phyloP scores from a whole-genome alignment of 2,797 vertebrate genomes.

The Sebastes steindachneri region DNA sequence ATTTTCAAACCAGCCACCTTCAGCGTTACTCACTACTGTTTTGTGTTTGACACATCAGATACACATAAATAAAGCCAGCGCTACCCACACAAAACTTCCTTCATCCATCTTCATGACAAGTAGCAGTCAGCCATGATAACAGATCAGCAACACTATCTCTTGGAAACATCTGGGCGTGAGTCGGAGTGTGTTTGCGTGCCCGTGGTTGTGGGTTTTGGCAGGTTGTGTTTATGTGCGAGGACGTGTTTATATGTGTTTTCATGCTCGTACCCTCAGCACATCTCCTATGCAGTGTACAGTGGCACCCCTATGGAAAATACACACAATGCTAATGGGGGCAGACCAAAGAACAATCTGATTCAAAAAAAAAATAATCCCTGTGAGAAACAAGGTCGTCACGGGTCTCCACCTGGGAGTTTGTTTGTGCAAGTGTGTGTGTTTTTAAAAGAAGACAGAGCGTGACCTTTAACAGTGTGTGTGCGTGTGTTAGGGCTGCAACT shows the following conservation, averaged over 20 bases:
- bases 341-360: conserved; percentile 62
- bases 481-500: background rate
- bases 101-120: conserved; percentile 58
- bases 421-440: conserved; percentile 33
- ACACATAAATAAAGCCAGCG: conserved; percentile 13
- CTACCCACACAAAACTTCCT: conserved; percentile 9
- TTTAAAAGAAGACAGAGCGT: background rate
- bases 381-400: conserved; percentile 57
- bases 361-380: conserved; percentile 42
- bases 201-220: background rate
- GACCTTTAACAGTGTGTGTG: background rate
- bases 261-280: conserved; percentile 34
- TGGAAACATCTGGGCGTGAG: conserved; percentile 53
- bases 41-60: conserved; percentile 27
- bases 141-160: conserved; percentile 58
- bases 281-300: conserved; percentile 21
- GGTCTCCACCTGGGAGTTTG: conserved; percentile 48
- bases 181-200: conserved; percentile 5
- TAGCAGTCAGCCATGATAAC: conserved; percentile 36
- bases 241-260: conserved; percentile 24
- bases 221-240: conserved; percentile 41
- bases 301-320: conserved; percentile 76
- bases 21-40: conserved; percentile 48
- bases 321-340: conserved; percentile 50
- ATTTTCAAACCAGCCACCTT: conserved; percentile 23